Base-by-base conservation (phyloP, 2,797 vertebrate species). In the Falco berigora region DNA sequence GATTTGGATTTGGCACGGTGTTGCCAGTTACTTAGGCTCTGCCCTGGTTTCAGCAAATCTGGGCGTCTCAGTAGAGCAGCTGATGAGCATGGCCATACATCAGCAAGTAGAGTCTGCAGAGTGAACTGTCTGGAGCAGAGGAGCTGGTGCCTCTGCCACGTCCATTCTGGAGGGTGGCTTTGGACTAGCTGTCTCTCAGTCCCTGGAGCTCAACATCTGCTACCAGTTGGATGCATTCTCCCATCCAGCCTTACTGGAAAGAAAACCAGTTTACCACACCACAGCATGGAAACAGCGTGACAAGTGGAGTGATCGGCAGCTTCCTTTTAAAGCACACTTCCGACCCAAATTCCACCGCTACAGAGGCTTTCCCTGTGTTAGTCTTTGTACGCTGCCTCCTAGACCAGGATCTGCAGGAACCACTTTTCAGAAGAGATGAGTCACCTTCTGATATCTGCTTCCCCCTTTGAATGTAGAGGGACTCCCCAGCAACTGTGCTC, bases 241-340 rank as follows among this genome's bases (percentile, higher is more conserved):
- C 53, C 44, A 20, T 52, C 28, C 56, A 59, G 34, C 44, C 40
- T 49, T 5, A 3, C 15, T 18, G 19, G 56, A 46, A 86, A 77
- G 44, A 52, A 71, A 17, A 36, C 4, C 44, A n/a, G 20, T 74
- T 86, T 86, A 24, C 32, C 5, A 0, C 28, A 73, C 27, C 27
- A 16, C 61, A 61, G 62, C 40, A 40, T 6, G 23, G 38, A 73
- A 76, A 44, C 15, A 74, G 11, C 0, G 0, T 42, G 42, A 49
- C 24, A 42, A 78, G n/a, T 28, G 24, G 12, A 7, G 24, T 74
- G 61, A 74, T 63, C 20, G 44, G 32, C 68, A 83, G 30, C 73
- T 71, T 72, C 69, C 78, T 67, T 75, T 62, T 34, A 47, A 72
- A 68, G 38, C 9, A 15, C 7, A 1, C 20, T 66, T 46, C 91